phyloP scores from a whole-genome alignment of 2,113 vertebrate species.

The Gobius niger region DNA sequence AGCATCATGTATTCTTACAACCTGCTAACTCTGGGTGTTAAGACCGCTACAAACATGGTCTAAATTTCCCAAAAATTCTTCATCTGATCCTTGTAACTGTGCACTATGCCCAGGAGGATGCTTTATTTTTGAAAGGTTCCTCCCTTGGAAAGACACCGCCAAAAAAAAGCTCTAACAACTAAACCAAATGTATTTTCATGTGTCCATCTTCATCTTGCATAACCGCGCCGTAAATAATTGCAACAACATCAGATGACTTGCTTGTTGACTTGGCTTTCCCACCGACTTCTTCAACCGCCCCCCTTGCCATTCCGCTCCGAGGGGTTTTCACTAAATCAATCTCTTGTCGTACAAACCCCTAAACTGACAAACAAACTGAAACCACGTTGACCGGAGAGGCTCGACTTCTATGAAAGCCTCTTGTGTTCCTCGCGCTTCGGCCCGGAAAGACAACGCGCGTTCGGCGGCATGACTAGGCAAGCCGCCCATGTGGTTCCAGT shows the following conservation, averaged over 20 bases:
- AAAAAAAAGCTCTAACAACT: no score
- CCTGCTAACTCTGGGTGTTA: no score
- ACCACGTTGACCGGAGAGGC: not conserved
- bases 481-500: constrained; percentile 58
- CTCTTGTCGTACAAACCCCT: constrained; percentile 15
- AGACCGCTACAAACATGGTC: no score
- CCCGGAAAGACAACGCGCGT: constrained; percentile 23
- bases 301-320: constrained; percentile 5
- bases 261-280: not conserved
- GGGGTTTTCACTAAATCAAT: not conserved
- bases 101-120: no score
- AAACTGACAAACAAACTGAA: constrained; percentile 27
- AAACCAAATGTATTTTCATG: not conserved
- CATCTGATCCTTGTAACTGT: no score
- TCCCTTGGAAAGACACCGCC: no score
- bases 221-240: constrained; percentile 1
- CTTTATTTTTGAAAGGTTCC: no score
- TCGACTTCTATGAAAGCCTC: constrained; percentile 26
- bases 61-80: no score
- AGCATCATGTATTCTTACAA: no score
- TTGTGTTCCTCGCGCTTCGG: constrained; percentile 25
- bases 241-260: constrained; percentile 6
- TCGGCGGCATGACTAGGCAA: constrained; percentile 30
- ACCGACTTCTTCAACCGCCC: not conserved
- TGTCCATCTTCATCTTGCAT: constrained; percentile 3